These are phyloP conservation scores for Tetranychus piercei DNA, from an alignment of 2,888 invertebrate species.

Conservation along the genomic window DNA sequence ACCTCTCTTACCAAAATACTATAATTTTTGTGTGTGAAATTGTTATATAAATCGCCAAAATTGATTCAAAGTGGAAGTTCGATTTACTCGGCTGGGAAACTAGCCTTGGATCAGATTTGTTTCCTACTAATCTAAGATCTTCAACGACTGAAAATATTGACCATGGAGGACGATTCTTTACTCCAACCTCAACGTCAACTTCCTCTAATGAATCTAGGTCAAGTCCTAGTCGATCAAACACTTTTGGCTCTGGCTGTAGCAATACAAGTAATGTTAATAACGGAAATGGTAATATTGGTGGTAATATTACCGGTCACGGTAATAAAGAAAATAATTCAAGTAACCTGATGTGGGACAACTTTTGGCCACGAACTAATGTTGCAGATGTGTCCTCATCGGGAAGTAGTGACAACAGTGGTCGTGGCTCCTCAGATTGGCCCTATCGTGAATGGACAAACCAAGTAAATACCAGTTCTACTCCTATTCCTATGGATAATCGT, in stretches of 20 bases:
- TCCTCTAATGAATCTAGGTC: background rate
- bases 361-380: background rate
- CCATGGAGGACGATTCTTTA: slow-evolving; percentile 5
- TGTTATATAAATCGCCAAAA: background rate
- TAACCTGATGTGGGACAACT: slow-evolving; percentile 4
- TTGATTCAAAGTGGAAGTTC: slow-evolving; percentile 3
- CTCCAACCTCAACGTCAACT: background rate
- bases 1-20: background rate
- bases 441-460: background rate
- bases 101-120: slow-evolving; percentile 17
- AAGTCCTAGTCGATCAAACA: background rate
- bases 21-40: background rate
- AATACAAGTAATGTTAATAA: background rate
- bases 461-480: slow-evolving; percentile 3
- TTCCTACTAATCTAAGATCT: slow-evolving; percentile 8
- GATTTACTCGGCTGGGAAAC: slow-evolving; percentile 12
- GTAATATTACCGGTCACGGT: background rate
- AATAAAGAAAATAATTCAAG: background rate
- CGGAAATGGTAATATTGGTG: background rate
- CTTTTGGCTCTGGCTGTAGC: background rate
- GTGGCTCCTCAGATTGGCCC: background rate
- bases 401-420: background rate
- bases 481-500: slow-evolving; percentile 1
- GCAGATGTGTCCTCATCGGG: background rate
- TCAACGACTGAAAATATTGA: slow-evolving; percentile 6